Conservation (phyloP, 2,797 vertebrate species). For the Hafferia zeledoni region DNA sequence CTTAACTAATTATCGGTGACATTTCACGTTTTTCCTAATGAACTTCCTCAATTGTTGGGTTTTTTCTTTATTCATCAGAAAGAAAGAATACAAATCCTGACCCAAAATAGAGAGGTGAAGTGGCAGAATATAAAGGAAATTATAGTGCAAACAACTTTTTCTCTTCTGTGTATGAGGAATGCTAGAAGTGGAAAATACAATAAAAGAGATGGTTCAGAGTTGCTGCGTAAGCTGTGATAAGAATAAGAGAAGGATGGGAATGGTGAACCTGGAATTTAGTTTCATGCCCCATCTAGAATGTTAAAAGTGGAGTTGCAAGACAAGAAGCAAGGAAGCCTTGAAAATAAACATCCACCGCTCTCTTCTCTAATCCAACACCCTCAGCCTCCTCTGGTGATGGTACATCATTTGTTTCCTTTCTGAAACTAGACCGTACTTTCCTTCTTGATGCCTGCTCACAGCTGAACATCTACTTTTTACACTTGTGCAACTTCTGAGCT, state of each 20-base stretch:
- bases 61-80: neutral
- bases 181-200: neutral
- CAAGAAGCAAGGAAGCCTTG: neutral
- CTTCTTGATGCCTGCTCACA: neutral
- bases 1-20: slow-evolving; percentile 52
- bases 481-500: neutral
- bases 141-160: neutral
- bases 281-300: neutral
- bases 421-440: neutral
- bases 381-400: neutral
- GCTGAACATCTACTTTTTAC: neutral
- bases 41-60: neutral
- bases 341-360: neutral
- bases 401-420: neutral
- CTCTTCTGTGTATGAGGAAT: neutral
- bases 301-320: slow-evolving; percentile 20
- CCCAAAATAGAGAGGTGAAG: neutral
- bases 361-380: neutral
- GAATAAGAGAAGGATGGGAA: neutral
- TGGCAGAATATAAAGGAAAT: slow-evolving; percentile 30
- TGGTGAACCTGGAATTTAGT: neutral
- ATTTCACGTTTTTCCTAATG: slow-evolving; percentile 34
- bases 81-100: neutral
- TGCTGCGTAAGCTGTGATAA: neutral
- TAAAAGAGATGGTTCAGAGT: neutral